Percentiles rank a stretch among this genome's conserved stretches.
phyloP scores from a whole-genome alignment of 2,888 invertebrate genomes.

The Scaptodrosophila latifasciaeformis region DNA sequence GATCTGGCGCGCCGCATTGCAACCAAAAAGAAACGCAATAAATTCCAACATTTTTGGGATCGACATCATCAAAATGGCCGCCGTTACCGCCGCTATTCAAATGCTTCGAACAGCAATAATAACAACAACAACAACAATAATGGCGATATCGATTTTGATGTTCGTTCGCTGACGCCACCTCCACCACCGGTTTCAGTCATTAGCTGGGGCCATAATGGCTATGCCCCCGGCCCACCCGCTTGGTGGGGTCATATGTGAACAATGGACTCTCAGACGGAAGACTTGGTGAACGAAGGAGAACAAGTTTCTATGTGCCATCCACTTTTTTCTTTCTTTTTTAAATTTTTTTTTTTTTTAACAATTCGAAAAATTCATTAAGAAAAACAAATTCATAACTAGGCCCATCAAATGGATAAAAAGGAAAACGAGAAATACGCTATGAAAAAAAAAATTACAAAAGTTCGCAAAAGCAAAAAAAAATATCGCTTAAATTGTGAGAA shows the following conservation, averaged over 20 bases:
- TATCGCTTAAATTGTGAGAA: too few relatives aligned
- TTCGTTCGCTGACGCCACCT: slow-evolving; percentile 49
- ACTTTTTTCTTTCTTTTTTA: too few relatives aligned
- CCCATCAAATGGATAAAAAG: too few relatives aligned
- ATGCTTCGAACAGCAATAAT: slow-evolving; percentile 27
- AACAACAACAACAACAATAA: slow-evolving; percentile 33
- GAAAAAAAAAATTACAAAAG: too few relatives aligned
- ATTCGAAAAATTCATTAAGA: too few relatives aligned
- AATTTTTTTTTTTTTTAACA: too few relatives aligned
- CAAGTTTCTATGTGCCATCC: slow-evolving; percentile 59
- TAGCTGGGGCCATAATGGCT: slow-evolving; percentile 53
- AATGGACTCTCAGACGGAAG: not conserved
- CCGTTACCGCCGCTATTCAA: slow-evolving; percentile 15
- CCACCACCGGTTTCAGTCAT: slow-evolving; percentile 53
- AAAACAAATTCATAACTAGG: too few relatives aligned
- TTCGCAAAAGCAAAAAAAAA: too few relatives aligned
- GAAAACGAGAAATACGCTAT: too few relatives aligned
- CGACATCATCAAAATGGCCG: slow-evolving; percentile 5
- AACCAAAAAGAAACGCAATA: slow-evolving; percentile 44
- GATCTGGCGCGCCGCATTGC: slow-evolving; percentile 60
- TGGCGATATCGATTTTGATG: slow-evolving; percentile 37
- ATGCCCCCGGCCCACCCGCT: slow-evolving; percentile 48
- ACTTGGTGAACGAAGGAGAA: not conserved
- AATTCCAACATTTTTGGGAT: slow-evolving; percentile 26
- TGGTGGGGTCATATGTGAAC: slow-evolving; percentile 58